These are phyloP conservation scores for Hemicrepidius hirtus DNA, from an alignment of 2,888 invertebrate species.

Conservation along the genomic window DNA sequence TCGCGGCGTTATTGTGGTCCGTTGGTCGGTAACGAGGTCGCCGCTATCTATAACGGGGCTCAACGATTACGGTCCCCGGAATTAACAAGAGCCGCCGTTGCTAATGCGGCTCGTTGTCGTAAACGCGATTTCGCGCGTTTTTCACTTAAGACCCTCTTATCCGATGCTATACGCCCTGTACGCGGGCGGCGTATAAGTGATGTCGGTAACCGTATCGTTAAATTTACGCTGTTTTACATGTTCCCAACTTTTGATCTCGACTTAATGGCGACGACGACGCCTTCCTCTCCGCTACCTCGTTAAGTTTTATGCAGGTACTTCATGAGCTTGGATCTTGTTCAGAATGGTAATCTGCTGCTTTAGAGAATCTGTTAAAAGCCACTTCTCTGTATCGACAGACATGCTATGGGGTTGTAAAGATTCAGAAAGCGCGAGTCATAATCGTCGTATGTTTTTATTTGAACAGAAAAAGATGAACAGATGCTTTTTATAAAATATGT, in stretches of 20 bases:
- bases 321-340: conserved; percentile 29
- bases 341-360: conserved; percentile 44
- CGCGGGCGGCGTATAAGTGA: conserved; percentile 31
- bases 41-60: conserved; percentile 51
- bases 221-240: conserved; percentile 44
- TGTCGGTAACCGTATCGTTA: conserved; percentile 38
- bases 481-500: no score
- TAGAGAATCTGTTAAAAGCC: conserved; percentile 21
- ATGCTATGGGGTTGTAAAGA: not conserved
- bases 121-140: conserved; percentile 53
- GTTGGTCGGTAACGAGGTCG: conserved; percentile 48
- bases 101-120: conserved; percentile 57
- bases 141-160: conserved; percentile 46
- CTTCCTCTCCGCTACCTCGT: conserved; percentile 47
- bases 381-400: conserved; percentile 1
- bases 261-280: conserved; percentile 46
- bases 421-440: not conserved
- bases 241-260: conserved; percentile 47
- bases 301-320: conserved; percentile 45
- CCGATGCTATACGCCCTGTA: conserved; percentile 34
- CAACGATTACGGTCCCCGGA: conserved; percentile 53
- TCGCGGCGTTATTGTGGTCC: conserved; percentile 48
- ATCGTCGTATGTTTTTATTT: not conserved
- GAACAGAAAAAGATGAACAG: not conserved
- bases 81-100: conserved; percentile 59